Evolutionary conservation across 2,113 vertebrate genomes (phyloP), one percentile per base, ranked within the genome.

Genomic region (Microcebus ravelobensis): DNA sequence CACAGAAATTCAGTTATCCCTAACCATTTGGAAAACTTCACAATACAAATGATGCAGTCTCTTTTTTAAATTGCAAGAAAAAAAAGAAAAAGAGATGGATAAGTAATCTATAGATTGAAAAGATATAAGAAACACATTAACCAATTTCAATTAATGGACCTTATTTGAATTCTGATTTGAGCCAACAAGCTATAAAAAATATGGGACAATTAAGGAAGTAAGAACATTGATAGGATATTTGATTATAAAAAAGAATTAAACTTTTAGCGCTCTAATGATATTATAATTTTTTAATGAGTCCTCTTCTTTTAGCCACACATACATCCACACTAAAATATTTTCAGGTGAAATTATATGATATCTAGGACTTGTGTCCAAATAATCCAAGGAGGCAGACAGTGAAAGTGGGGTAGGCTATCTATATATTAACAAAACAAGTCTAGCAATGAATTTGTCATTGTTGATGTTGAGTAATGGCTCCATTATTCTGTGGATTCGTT

Each of bases 1-100:
- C 83, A 89, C 45, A 87, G 61, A 90, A 93, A 88, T 82, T 91
- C 82, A 87, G 63, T 73, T 48, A 68, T 42, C 82, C 18, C 3
- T 29, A 87, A 79, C 4, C 50, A 71, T 83, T 68, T 85, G n/a
- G 48, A 96, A 71, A 94, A 90, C 12, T 63, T 52, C 61, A 77
- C 29, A 83, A 65, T 81, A 88, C 13, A 71, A 92, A 94, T 50
- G 13, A 25, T 10, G 15, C 7, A 17, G 10, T 71, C 20, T 82
- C 13, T 93, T 88, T 87, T 81, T 70, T 48, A 50, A 73, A 70
- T n/a, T 15, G 21, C 10, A 52, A 76, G 45, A 17, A 42, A 74
- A 74, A 86, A 74, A 86, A 79, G 39, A 95, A 88, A 68, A 90
- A 81, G 12, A 85, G 7, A 87, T 36, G 5, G 13, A 86, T 45